phyloP scores from a whole-genome alignment of 2,797 vertebrate genomes.

The Acrossocheilus fasciatus region DNA sequence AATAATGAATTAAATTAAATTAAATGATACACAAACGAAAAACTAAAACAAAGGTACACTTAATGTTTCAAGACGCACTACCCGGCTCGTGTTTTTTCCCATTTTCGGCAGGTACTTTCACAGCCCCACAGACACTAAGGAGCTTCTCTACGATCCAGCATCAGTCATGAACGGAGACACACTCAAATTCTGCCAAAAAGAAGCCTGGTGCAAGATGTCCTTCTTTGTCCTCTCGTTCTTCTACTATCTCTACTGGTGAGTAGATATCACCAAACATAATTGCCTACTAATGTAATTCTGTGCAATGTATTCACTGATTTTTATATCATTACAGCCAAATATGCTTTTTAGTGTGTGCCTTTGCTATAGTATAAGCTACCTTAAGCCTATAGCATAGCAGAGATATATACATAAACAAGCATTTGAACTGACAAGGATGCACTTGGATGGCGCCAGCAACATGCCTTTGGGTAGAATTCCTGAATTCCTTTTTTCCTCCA shows the following conservation, averaged over 20 bases:
- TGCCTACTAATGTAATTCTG: background rate
- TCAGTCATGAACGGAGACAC: slow-evolving; percentile 96
- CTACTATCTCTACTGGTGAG: slow-evolving; percentile 99
- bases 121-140: slow-evolving; percentile 94
- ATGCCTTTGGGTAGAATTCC: slow-evolving; percentile 42
- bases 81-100: slow-evolving; percentile 67
- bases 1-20: background rate
- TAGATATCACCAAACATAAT: slow-evolving; percentile 6
- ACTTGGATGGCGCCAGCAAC: slow-evolving; percentile 21
- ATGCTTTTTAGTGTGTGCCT: slow-evolving; percentile 22
- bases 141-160: slow-evolving; percentile 93
- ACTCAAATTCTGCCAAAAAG: slow-evolving; percentile 95
- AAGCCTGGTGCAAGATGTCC: slow-evolving; percentile 98
- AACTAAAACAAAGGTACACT: background rate
- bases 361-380: slow-evolving; percentile 12
- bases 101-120: slow-evolving; percentile 92
- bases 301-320: background rate
- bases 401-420: slow-evolving; percentile 40
- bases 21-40: background rate
- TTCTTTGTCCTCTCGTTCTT: slow-evolving; percentile 99
- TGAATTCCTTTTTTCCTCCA: slow-evolving; percentile 21
- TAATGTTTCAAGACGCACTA: slow-evolving; percentile 41
- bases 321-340: slow-evolving; percentile 12
- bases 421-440: slow-evolving; percentile 41
- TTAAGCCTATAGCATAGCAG: slow-evolving; percentile 37